Conservation (phyloP, 2,113 vertebrate species). For the Cricetomys ansorgei region DNA sequence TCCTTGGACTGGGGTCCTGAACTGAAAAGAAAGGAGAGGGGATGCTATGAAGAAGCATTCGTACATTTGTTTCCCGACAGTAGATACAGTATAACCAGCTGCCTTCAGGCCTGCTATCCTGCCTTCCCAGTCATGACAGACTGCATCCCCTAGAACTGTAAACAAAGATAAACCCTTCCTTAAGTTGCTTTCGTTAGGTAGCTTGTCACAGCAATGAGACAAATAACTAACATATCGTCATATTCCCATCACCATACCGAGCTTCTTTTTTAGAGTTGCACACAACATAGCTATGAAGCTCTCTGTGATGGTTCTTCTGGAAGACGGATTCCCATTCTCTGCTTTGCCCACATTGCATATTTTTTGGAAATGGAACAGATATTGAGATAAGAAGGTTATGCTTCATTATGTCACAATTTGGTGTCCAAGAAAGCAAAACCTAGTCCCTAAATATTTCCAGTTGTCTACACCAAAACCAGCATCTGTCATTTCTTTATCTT, state of each 20-base stretch:
- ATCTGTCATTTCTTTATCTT: background rate
- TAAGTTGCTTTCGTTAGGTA: background rate
- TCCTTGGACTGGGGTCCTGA: background rate
- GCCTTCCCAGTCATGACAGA: background rate
- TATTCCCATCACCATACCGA: background rate
- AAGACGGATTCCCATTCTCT: background rate
- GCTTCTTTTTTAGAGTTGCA: background rate
- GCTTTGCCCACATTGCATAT: background rate
- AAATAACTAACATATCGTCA: background rate
- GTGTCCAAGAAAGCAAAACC: background rate
- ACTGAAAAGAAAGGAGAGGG: background rate
- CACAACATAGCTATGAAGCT: background rate
- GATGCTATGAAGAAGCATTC: background rate
- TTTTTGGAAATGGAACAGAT: background rate
- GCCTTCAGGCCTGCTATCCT: background rate
- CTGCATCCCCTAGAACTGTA: background rate
- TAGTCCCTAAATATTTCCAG: background rate
- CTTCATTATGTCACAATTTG: background rate
- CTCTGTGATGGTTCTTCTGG: background rate
- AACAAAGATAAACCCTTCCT: background rate
- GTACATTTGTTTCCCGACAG: background rate
- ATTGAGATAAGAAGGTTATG: background rate
- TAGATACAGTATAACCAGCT: background rate
- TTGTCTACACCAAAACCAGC: background rate
- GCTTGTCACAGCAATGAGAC: background rate